Percentiles rank a stretch among this genome's conserved stretches.
Evolutionary conservation across 2,888 invertebrate genomes (phyloP).

Genomic region (Nudaria mundana): DNA sequence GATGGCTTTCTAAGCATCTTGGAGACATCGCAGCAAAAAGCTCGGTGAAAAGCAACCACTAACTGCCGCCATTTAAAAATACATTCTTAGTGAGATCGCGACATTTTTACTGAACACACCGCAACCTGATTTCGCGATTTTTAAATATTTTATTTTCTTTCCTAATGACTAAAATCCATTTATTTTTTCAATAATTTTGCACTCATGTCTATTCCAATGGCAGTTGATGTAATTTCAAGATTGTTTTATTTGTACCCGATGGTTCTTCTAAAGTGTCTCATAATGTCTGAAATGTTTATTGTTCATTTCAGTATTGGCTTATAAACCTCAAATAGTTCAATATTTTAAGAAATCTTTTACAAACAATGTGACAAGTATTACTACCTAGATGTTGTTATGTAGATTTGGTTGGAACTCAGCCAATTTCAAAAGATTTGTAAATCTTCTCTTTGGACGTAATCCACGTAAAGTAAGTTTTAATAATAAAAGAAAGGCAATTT

Average conservation of each 20-base stretch:
- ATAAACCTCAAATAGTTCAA: conserved; percentile 8
- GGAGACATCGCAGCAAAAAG: conserved; percentile 64
- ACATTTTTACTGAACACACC: conserved; percentile 40
- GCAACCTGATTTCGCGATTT: conserved; percentile 39
- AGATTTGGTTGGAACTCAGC: conserved; percentile 55
- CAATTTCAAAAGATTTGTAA: conserved; percentile 50
- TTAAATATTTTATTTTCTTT: background rate
- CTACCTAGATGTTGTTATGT: conserved; percentile 45
- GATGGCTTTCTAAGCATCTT: conserved; percentile 77
- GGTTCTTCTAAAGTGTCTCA: no score
- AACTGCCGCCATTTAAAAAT: conserved; percentile 67
- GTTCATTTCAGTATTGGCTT: background rate
- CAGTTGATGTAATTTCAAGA: conserved; percentile 9
- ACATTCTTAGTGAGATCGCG: conserved; percentile 48
- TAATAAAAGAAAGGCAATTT: no score
- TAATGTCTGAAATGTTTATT: no score
- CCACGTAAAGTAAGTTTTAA: conserved; percentile 22
- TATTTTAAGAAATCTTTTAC: conserved; percentile 17
- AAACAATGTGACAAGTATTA: conserved; percentile 23
- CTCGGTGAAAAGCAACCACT: conserved; percentile 69
- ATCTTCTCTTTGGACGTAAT: conserved; percentile 43
- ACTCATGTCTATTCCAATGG: conserved; percentile 5
- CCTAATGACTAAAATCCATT: conserved; percentile 8
- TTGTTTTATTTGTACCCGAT: no score
- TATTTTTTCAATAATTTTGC: conserved; percentile 4